Conservation (phyloP, 2,113 vertebrate genomes). For the Gallinago paraguaiae region DNA sequence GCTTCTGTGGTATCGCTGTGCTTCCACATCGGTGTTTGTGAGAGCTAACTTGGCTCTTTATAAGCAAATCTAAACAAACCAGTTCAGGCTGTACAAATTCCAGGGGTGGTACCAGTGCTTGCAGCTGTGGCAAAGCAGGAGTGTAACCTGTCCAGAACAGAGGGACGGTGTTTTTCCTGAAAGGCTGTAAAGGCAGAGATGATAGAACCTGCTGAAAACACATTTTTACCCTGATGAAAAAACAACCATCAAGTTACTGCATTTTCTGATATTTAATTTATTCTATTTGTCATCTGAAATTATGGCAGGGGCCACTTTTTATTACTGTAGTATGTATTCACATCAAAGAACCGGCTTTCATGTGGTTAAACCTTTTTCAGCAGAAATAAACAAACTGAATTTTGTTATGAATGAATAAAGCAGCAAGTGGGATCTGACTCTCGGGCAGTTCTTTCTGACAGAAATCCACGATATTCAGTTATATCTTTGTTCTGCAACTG, state of each 20-base stretch:
- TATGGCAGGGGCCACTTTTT: background rate
- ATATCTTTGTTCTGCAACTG: background rate
- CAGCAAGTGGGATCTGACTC: background rate
- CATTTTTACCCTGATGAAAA: background rate
- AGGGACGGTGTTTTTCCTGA: background rate
- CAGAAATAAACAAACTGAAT: constrained; percentile 8
- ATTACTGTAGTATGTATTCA: background rate
- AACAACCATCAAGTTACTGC: background rate
- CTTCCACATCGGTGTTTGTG: background rate
- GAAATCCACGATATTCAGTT: background rate
- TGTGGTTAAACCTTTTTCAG: constrained; percentile 25
- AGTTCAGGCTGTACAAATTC: constrained; percentile 4
- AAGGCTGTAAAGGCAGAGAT: background rate
- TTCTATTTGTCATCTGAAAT: background rate
- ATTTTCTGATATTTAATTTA: background rate
- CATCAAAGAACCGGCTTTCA: background rate
- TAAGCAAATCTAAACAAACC: background rate
- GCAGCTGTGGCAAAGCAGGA: background rate
- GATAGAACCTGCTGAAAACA: background rate
- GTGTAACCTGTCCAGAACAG: background rate
- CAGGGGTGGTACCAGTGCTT: background rate
- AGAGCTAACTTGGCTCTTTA: background rate
- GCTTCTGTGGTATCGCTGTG: background rate
- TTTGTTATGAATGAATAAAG: background rate
- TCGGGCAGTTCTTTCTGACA: background rate